Conservation (phyloP, 2,888 invertebrate species). For the Pandemis cinnamomeana region DNA sequence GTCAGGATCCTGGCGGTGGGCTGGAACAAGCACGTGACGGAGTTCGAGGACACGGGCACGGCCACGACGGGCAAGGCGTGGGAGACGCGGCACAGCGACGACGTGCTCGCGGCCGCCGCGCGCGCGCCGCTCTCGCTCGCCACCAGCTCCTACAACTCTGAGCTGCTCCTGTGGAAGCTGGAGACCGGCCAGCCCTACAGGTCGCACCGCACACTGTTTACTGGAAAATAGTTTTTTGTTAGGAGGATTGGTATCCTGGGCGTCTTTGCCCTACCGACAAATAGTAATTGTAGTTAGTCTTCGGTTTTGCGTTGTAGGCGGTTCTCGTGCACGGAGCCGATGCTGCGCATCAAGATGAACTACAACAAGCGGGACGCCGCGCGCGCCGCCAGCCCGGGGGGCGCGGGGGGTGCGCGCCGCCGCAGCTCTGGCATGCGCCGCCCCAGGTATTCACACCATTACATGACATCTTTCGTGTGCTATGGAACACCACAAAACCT, state of each 20-base stretch:
- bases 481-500: no score
- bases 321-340: constrained; percentile 83
- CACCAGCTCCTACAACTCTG: constrained; percentile 91
- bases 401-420: constrained; percentile 29
- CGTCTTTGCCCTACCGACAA: no score
- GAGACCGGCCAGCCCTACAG: constrained; percentile 92
- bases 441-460: constrained; percentile 51
- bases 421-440: constrained; percentile 48
- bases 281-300: no score
- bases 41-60: constrained; percentile 83
- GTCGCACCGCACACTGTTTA: constrained; percentile 45
- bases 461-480: no score
- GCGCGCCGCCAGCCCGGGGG: constrained; percentile 43
- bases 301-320: constrained; percentile 54
- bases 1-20: constrained; percentile 89
- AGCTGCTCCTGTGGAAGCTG: constrained; percentile 91
- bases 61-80: constrained; percentile 87
- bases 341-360: constrained; percentile 82
- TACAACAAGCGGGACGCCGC: constrained; percentile 71
- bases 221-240: neutral
- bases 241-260: neutral
- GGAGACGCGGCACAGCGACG: constrained; percentile 89
- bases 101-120: constrained; percentile 89
- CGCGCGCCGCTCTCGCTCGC: constrained; percentile 88
- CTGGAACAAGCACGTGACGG: constrained; percentile 90